These are phyloP conservation scores for Numenius arquata DNA, from an alignment of 2,113 vertebrate species.

Conservation along the genomic window DNA sequence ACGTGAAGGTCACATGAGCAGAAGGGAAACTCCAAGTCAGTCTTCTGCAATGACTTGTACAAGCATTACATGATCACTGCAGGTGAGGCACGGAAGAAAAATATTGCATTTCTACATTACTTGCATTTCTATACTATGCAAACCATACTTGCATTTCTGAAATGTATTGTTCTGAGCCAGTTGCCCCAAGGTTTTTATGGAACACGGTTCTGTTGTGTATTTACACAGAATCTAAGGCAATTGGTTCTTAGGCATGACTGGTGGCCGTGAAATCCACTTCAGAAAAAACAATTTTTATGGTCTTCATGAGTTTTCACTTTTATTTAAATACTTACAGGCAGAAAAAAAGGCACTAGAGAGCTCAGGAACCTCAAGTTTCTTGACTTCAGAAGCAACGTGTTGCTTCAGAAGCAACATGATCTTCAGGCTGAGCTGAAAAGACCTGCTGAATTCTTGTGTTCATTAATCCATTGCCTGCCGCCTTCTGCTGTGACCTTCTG, in stretches of 20 bases:
- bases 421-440: background rate
- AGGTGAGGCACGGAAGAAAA: background rate
- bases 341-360: background rate
- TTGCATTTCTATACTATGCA: too few relatives aligned
- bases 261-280: background rate
- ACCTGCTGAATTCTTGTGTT: background rate
- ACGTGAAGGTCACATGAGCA: background rate
- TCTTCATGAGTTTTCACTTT: background rate
- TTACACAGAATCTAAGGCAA: background rate
- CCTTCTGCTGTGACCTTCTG: conserved; percentile 44
- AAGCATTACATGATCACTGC: background rate
- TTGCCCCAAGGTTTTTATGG: background rate
- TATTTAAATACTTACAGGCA: background rate
- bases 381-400: background rate
- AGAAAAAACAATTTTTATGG: background rate
- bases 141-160: background rate
- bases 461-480: background rate
- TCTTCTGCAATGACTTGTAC: background rate
- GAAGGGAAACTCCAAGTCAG: background rate
- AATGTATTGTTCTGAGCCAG: background rate
- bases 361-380: background rate
- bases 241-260: background rate
- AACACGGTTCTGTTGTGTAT: background rate
- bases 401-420: background rate
- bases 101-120: too few relatives aligned